Conservation (phyloP, 2,113 vertebrate species). For the Neopipo cinnamomea region DNA sequence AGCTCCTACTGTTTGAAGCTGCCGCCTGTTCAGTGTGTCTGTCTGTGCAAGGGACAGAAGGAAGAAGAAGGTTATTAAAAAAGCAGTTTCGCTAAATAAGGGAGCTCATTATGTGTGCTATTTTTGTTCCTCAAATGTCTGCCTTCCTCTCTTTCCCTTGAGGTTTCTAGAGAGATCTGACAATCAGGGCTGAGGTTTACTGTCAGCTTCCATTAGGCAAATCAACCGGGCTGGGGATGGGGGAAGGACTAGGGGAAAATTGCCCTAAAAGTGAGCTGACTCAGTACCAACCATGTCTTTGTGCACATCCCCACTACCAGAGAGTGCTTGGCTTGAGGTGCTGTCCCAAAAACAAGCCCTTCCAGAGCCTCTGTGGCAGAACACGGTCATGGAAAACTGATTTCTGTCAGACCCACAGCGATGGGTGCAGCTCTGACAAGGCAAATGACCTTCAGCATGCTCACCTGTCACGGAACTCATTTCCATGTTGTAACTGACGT, state of each 20-base stretch:
- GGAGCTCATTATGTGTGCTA: constrained; percentile 71
- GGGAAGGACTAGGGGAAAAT: constrained; percentile 15
- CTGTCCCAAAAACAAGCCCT: neutral
- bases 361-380: neutral
- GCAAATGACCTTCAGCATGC: neutral
- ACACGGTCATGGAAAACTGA: fast-evolving
- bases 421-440: neutral
- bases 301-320: neutral
- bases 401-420: neutral
- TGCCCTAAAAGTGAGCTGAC: constrained; percentile 62
- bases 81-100: constrained; percentile 68
- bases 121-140: constrained; percentile 72
- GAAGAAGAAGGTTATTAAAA: constrained; percentile 45
- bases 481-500: neutral
- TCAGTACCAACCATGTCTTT: constrained; percentile 16
- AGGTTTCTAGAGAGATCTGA: constrained; percentile 72
- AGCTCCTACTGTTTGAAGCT: neutral
- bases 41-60: neutral
- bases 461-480: neutral
- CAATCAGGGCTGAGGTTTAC: constrained; percentile 71
- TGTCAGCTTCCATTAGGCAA: constrained; percentile 78
- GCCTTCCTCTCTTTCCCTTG: constrained; percentile 52
- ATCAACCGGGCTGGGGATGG: constrained; percentile 30
- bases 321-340: neutral
- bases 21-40: neutral